Conservation (phyloP, 2,113 vertebrate species). For the Parus major region DNA sequence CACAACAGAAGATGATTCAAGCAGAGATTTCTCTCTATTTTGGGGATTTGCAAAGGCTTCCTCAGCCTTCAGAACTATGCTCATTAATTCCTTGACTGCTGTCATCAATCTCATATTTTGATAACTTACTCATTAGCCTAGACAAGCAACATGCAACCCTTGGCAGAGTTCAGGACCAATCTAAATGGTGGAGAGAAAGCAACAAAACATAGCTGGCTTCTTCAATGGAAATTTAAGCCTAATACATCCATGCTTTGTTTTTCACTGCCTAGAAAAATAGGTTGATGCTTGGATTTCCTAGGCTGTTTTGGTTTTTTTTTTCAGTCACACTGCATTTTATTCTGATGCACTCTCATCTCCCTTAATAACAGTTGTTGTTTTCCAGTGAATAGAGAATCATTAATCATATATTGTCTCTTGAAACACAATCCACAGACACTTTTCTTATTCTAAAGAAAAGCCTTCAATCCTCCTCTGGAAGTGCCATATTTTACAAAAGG, state of each 20-base stretch:
- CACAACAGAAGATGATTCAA: constrained; percentile 29
- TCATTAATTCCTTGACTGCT: constrained; percentile 31
- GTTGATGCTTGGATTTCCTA: background rate
- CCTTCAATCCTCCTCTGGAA: background rate
- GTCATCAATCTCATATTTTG: constrained; percentile 28
- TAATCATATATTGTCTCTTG: constrained; percentile 42
- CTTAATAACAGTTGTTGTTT: constrained; percentile 5
- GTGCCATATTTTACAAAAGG: background rate
- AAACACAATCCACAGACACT: constrained; percentile 25
- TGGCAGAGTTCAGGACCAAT: background rate
- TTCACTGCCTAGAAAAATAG: background rate
- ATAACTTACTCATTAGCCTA: constrained; percentile 35
- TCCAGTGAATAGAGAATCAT: constrained; percentile 25
- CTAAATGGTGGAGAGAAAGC: background rate
- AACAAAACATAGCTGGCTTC: background rate
- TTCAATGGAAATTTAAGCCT: background rate
- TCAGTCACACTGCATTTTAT: background rate
- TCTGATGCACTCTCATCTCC: background rate
- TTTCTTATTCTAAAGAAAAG: background rate
- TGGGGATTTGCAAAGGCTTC: constrained; percentile 8
- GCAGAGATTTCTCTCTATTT: constrained; percentile 31
- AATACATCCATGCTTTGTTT: background rate
- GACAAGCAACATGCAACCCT: background rate
- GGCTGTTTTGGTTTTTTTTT: background rate
- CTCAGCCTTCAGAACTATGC: constrained; percentile 7